A percentile compares a stretch with the other conserved stretches of the same genome.
Evolutionary conservation across 2,797 vertebrate species (phyloP).

Genomic region (Mallotus villosus): DNA sequence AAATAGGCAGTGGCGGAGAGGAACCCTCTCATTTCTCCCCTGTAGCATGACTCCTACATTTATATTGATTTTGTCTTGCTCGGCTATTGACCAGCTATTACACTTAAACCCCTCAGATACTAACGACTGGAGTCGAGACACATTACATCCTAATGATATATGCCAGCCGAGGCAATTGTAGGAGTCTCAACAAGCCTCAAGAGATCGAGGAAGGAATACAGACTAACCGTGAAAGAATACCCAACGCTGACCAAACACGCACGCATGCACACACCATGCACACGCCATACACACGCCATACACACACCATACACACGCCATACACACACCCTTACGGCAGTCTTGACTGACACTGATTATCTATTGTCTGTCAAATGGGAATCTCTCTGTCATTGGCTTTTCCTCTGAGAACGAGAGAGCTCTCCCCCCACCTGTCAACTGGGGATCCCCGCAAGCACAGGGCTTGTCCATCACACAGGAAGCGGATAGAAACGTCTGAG

Average conservation of each 20-base stretch:
- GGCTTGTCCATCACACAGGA: slow-evolving; percentile 53
- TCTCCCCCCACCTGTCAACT: slow-evolving; percentile 54
- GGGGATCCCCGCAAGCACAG: slow-evolving; percentile 58
- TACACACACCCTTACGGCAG: slow-evolving; percentile 8
- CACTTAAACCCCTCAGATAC: slow-evolving; percentile 42
- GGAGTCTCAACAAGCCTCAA: neutral
- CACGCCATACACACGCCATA: slow-evolving; percentile 8
- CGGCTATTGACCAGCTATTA: slow-evolving; percentile 41
- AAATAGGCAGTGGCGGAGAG: slow-evolving; percentile 11
- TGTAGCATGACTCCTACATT: slow-evolving; percentile 35
- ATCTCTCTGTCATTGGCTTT: slow-evolving; percentile 41
- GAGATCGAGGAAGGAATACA: slow-evolving; percentile 21
- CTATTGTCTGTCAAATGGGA: slow-evolving; percentile 50
- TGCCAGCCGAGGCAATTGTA: slow-evolving; percentile 10
- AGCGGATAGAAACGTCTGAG: slow-evolving; percentile 22
- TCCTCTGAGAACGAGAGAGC: slow-evolving; percentile 49
- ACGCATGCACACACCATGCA: slow-evolving; percentile 10
- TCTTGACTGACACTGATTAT: slow-evolving; percentile 27
- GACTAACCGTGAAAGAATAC: slow-evolving; percentile 3
- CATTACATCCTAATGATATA: slow-evolving; percentile 4
- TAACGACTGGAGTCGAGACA: slow-evolving; percentile 24
- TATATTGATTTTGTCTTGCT: slow-evolving; percentile 49
- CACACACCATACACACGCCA: slow-evolving; percentile 12
- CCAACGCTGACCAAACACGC: slow-evolving; percentile 4
- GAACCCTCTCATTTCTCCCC: slow-evolving; percentile 22